These are phyloP conservation scores for Fragum sueziense DNA, from an alignment of 2,888 invertebrate genomes.

Conservation along the genomic window DNA sequence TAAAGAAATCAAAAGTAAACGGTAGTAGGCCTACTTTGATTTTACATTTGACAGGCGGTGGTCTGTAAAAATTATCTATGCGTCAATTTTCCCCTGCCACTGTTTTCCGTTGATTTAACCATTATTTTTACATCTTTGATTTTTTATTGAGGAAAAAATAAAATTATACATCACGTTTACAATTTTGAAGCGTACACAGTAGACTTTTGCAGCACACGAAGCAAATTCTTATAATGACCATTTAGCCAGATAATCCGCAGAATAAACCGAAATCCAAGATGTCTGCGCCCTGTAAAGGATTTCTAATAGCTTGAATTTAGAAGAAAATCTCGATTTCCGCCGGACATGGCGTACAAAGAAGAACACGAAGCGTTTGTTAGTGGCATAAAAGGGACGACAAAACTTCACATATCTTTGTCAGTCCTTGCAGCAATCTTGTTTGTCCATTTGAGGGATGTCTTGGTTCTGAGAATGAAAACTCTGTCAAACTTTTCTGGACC, in stretches of 20 bases:
- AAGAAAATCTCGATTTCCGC: neutral
- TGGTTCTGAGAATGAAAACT: conserved; percentile 27
- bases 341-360: conserved; percentile 61
- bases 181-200: too few species aligned
- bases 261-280: conserved; percentile 8
- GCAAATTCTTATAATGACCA: too few species aligned
- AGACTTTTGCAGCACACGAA: too few species aligned
- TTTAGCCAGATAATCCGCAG: neutral
- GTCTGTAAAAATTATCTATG: neutral
- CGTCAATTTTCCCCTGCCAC: too few species aligned
- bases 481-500: too few species aligned
- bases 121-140: too few species aligned
- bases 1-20: neutral
- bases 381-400: conserved; percentile 65
- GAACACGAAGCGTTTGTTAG: conserved; percentile 71
- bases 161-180: too few species aligned
- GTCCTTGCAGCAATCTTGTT: conserved; percentile 51
- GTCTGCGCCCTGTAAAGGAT: conserved; percentile 9
- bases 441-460: conserved; percentile 58
- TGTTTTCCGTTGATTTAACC: too few species aligned
- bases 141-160: too few species aligned
- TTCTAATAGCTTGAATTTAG: neutral
- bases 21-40: conserved; percentile 4
- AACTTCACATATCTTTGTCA: conserved; percentile 56
- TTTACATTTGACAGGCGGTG: neutral